These are phyloP conservation scores for Catharus bicknelli DNA, from an alignment of 2,113 vertebrate genomes.

Conservation along the genomic window DNA sequence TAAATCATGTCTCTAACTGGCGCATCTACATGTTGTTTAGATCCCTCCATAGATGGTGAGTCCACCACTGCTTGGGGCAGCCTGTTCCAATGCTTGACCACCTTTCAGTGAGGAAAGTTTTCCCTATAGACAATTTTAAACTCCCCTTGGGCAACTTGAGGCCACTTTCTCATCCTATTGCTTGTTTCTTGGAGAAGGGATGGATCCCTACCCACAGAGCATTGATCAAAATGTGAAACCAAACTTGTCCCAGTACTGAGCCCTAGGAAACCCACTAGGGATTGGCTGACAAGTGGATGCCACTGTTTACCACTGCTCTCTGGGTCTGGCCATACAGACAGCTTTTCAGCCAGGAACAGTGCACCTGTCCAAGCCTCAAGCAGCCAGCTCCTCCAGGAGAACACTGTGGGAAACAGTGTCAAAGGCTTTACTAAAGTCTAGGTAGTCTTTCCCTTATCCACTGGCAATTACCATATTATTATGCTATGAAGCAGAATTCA, in stretches of 20 bases:
- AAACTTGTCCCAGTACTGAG: neutral
- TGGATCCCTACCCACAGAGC: rapidly evolving
- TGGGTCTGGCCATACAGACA: neutral
- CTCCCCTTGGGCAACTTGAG: rapidly evolving
- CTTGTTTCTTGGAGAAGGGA: neutral
- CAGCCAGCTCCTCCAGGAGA: neutral
- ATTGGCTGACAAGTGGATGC: neutral
- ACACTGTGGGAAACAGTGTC: neutral
- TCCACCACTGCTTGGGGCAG: neutral
- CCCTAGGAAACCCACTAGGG: neutral
- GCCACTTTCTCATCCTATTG: neutral
- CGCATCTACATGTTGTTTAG: neutral
- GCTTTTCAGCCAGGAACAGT: neutral
- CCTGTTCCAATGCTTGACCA: neutral
- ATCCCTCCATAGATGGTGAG: neutral
- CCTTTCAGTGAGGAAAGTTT: neutral
- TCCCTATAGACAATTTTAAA: neutral
- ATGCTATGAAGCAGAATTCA: neutral
- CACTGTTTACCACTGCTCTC: neutral
- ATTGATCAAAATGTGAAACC: neutral
- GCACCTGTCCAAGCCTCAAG: neutral
- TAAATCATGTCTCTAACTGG: rapidly evolving
- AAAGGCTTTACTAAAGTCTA: neutral
- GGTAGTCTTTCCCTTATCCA: neutral
- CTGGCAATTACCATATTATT: neutral